Evolutionary conservation across 2,797 vertebrate species (phyloP), one percentile per base, ranked within the genome.

Genomic region (Leuciscus waleckii): DNA sequence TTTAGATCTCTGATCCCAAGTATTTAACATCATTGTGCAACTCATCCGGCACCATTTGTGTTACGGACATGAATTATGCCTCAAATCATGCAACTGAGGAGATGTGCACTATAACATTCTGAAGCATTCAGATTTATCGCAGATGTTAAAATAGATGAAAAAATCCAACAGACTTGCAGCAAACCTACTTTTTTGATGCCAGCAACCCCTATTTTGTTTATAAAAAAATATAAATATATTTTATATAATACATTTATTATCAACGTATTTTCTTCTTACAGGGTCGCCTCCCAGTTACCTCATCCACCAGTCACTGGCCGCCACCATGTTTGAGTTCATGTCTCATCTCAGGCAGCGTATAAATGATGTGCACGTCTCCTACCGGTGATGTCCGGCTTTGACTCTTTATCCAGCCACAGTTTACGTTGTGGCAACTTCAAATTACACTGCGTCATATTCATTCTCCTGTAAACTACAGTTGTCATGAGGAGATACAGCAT

Each of bases 311-410:
- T 99, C 97, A 91, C 94, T 99, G 79, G 96, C 97, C 0, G 97
- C 97, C 93, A 98, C 98, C 93, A 99, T 99, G 98, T 98, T 99
- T 41, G 98, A 99, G 79, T 99, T 99, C 88, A 93, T 97, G 94
- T 93, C 95, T 82, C 96, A 98, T 93, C 94, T 99, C 84, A 97
- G 98, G 1, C 97, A 96, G 89, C 96, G 96, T 0, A 89, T 98
- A 29, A 0, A 87, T 0, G 97, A 98, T 43, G 89, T 97, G 74
- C 92, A 94, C 58, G 76, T 87, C 0, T 16, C 91, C 1, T 83
- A 81, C 19, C 91, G 82, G 61, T 89, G 83, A 87, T 54, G 32
- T 65, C 32, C 9, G n/a, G 29, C 75, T 21, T 35, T 19, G n/a
- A 43, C 63, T 14, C 32, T 74, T 49, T 21, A 74, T 29, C 54